phyloP scores from a whole-genome alignment of 2,113 vertebrate genomes.

The Gulo gulo region DNA sequence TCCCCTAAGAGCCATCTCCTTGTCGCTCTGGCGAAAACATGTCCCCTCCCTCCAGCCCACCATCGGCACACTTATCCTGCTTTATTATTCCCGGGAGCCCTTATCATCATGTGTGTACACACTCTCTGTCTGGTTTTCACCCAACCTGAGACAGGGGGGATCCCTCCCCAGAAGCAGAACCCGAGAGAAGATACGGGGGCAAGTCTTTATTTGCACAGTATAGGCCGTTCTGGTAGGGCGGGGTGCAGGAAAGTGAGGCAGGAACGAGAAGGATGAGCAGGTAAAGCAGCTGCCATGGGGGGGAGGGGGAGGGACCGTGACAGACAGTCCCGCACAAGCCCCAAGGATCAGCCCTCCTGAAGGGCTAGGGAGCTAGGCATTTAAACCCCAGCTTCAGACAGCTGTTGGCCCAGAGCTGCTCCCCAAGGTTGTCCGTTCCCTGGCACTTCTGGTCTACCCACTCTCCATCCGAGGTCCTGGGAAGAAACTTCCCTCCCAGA shows the following conservation, averaged over 20 bases:
- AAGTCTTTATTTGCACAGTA: background rate
- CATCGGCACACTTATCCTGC: background rate
- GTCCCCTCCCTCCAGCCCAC: rapidly evolving
- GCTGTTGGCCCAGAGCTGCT: background rate
- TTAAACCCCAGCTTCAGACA: background rate
- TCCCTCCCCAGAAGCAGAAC: background rate
- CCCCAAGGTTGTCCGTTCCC: background rate
- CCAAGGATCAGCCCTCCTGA: no score
- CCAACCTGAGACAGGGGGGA: background rate
- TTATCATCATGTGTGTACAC: background rate
- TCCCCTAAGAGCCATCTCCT: background rate
- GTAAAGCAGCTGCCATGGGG: background rate
- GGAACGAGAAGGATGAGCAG: background rate
- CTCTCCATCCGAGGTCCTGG: background rate
- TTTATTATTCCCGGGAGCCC: rapidly evolving
- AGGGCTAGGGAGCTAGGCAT: background rate
- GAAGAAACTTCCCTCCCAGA: background rate
- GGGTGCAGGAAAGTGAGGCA: background rate
- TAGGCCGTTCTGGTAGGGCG: background rate
- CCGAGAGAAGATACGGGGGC: background rate
- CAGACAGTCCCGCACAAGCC: background rate
- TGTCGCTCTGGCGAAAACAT: rapidly evolving
- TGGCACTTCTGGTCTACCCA: background rate
- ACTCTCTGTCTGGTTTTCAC: background rate
- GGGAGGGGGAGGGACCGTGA: no score